Percentiles rank a stretch among this genome's conserved stretches.
Evolutionary conservation across 2,888 invertebrate species (phyloP).

Genomic region (Calameuta pallipes): DNA sequence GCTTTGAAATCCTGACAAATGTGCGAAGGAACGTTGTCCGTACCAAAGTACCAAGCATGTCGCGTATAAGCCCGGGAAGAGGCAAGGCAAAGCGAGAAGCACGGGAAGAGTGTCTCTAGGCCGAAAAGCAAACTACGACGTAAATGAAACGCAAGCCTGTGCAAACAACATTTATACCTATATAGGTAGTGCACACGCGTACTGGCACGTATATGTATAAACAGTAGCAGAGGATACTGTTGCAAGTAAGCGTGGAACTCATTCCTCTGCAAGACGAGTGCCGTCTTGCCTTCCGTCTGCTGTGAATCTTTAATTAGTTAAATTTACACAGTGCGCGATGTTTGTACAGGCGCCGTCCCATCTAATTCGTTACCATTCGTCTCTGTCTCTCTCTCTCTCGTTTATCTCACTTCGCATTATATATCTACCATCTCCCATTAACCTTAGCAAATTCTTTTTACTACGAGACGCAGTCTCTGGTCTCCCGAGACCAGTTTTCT

Average conservation of each 20-base stretch:
- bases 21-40: constrained; percentile 59
- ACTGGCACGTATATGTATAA: constrained; percentile 7
- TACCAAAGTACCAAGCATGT: constrained; percentile 8
- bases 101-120: constrained; percentile 52
- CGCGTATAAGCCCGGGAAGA: not conserved
- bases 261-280: not conserved
- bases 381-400: not conserved
- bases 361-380: not conserved
- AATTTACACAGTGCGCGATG: constrained; percentile 40
- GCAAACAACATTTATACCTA: constrained; percentile 38
- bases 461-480: not conserved
- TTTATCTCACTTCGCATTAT: not conserved
- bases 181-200: not conserved
- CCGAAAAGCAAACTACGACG: constrained; percentile 58
- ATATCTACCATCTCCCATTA: constrained; percentile 11
- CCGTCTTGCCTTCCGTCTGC: not conserved
- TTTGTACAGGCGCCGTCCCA: constrained; percentile 43
- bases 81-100: constrained; percentile 19
- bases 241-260: not conserved
- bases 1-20: constrained; percentile 77
- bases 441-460: not conserved
- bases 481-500: not conserved
- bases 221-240: not conserved
- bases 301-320: constrained; percentile 44
- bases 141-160: constrained; percentile 39